Evolutionary conservation across 2,113 vertebrate genomes (phyloP).

Genomic region (Neodon shergylaensis): DNA sequence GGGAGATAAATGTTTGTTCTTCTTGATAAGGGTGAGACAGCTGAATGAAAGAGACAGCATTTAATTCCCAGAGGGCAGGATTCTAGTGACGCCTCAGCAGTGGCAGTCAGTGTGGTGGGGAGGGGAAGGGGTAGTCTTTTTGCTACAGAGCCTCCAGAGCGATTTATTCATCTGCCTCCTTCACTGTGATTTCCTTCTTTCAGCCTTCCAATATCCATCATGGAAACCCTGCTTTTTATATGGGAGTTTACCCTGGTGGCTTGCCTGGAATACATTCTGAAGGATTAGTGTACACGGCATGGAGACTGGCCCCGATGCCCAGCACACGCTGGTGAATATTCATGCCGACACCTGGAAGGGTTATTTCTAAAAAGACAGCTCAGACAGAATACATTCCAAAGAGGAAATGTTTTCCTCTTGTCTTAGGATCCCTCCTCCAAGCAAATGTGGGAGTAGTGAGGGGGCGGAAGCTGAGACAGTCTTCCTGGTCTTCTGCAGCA

Average conservation of each 20-base stretch:
- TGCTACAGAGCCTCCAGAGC: conserved; percentile 53
- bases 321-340: conserved; percentile 82
- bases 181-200: conserved; percentile 67
- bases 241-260: conserved; percentile 68
- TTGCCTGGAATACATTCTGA: conserved; percentile 76
- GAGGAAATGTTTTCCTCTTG: conserved; percentile 41
- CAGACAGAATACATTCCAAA: conserved; percentile 70
- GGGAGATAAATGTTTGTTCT: conserved; percentile 67
- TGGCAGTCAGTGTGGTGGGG: conserved; percentile 39
- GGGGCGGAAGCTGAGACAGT: conserved; percentile 5
- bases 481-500: neutral
- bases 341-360: conserved; percentile 70
- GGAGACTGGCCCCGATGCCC: conserved; percentile 63
- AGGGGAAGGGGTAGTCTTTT: neutral
- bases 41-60: conserved; percentile 56
- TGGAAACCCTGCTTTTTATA: conserved; percentile 56
- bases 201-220: conserved; percentile 56
- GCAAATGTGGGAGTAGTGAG: conserved; percentile 33
- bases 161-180: conserved; percentile 65
- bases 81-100: conserved; percentile 68
- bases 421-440: conserved; percentile 44
- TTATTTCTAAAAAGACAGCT: conserved; percentile 72
- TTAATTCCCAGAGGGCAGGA: conserved; percentile 49
- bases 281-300: conserved; percentile 73
- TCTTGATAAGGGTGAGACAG: conserved; percentile 53